Percentiles rank a stretch among this genome's conserved stretches.
phyloP scores from a whole-genome alignment of 2,797 vertebrate genomes.

The Tinamus major region DNA sequence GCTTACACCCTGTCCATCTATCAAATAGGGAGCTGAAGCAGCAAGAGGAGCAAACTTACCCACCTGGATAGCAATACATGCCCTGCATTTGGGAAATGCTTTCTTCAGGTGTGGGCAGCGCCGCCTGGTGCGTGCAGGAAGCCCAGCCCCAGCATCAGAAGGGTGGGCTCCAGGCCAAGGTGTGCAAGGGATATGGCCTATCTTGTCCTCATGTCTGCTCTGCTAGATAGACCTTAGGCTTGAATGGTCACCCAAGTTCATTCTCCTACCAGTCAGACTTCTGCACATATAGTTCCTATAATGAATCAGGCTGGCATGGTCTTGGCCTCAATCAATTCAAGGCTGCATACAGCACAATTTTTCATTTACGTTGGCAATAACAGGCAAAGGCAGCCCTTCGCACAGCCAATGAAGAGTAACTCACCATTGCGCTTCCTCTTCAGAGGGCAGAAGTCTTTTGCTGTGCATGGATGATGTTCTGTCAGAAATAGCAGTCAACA shows the following conservation, averaged over 20 bases:
- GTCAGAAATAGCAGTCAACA: not conserved
- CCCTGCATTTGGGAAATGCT: not conserved
- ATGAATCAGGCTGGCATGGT: constrained; percentile 40
- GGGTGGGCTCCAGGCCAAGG: not conserved
- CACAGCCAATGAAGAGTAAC: not conserved
- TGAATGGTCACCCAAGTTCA: not conserved
- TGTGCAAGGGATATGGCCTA: not conserved
- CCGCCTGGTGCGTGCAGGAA: not conserved
- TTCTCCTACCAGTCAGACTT: constrained; percentile 30
- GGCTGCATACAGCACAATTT: not conserved
- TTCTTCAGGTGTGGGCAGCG: not conserved
- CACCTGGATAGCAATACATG: fast-evolving
- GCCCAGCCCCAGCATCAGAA: not conserved
- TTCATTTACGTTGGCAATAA: constrained; percentile 1
- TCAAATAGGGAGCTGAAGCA: not conserved
- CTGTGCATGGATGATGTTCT: not conserved
- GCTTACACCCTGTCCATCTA: not conserved
- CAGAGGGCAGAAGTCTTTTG: not conserved
- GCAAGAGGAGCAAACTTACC: not conserved
- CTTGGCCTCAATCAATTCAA: constrained; percentile 50
- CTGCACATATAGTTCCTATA: constrained; percentile 1
- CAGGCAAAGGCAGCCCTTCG: not conserved
- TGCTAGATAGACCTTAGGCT: not conserved
- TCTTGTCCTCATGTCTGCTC: constrained; percentile 13
- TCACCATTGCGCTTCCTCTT: not conserved